Base-by-base conservation (phyloP, 2,113 vertebrate genomes). In the Cricetomys ansorgei region DNA sequence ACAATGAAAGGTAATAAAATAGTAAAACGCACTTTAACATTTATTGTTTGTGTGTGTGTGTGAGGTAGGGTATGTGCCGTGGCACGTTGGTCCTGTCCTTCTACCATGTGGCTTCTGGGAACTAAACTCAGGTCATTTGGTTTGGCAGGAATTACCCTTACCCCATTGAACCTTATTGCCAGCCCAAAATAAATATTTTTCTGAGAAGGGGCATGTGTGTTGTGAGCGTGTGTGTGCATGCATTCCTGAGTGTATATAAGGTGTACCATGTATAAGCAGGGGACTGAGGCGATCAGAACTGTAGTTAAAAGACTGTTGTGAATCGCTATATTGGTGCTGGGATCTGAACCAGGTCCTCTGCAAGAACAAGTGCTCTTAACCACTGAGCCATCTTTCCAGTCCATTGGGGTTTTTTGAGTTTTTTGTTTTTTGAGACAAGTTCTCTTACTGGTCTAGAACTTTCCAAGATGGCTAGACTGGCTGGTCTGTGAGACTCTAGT, bases 1-100 rank as follows among this genome's bases (percentile, higher is more conserved):
- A 99, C 99, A 90, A 99, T 99, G 99, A 99, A 99, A 99, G 99
- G 99, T 99, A 99, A 95, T 88, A 34, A 34, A 95, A 77, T 3
- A 95, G 31, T 96, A 81, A 90, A 48, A 50, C 37, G 96, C 83
- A 81, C 21, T 94, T 94, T 67, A 50, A 53, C 19, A 53, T 31
- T 45, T 48, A 21, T 13, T 67, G 40, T 69, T 19, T 37, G 17
- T 50, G 37, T 6, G 31, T 37, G 37, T 57, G 4, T 65, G 5
- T 29, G 43, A 65, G 27, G 31, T 85, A 27, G 81, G 55, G 29
- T 43, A 83, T 29, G 17, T 43, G 81, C 40, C 25, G 5, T 59
- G 40, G 59, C 59, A 48, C 17, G 12, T 45, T 65, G 40, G 27
- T 31, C 48, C 29, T 64, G 59, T 34, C 43, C 34, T 84, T 65